Evolutionary conservation across 2,113 vertebrate genomes (phyloP), one percentile per base, ranked within the genome.

Genomic region (Cathartes aura): DNA sequence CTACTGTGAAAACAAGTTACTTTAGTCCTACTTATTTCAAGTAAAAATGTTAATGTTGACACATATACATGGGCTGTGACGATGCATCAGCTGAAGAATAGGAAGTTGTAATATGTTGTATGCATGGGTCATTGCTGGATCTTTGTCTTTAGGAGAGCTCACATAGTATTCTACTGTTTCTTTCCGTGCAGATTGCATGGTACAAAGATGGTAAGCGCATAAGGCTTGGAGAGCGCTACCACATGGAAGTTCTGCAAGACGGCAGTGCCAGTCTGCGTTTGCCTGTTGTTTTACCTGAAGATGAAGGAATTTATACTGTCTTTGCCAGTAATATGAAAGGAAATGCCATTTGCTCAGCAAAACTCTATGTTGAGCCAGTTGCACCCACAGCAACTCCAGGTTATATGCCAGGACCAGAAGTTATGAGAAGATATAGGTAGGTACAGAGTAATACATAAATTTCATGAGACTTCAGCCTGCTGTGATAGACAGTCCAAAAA

Each of bases 151-250:
- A 82, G 85, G 20, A 16, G 11, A 48, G 30, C 24, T 97, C 52
- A 80, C 55, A 42, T 3, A 50, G 8, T 40, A 82, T 92, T 75
- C 21, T 29, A 17, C 38, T 90, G 3, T 95, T 89, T 56, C 79
- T 70, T 91, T 88, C 56, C 92, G 58, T 82, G 26, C 82, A 99
- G 99, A 99, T 99, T 97, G 99, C 98, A 6, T 99, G 99, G 99
- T 99, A 99, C 98, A 99, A 99, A 98, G 99, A 99, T 47, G 99
- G 99, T 58, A 99, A 99, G 92, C 99, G 99, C 47, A 99, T 99
- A 94, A 98, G 93, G 47, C 98, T 98, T 4, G 98, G 99, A 83
- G 99, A 98, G 22, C 99, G 90, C 78, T 99, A 99, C 95, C 99
- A 99, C 80, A 99, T 99, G 98, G 99, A 99, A 73, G 97, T 99